Percentiles rank a stretch among this genome's conserved stretches.
These are phyloP conservation scores for Nemotelus pantherinus DNA, from an alignment of 2,888 invertebrate species.

Conservation along the genomic window DNA sequence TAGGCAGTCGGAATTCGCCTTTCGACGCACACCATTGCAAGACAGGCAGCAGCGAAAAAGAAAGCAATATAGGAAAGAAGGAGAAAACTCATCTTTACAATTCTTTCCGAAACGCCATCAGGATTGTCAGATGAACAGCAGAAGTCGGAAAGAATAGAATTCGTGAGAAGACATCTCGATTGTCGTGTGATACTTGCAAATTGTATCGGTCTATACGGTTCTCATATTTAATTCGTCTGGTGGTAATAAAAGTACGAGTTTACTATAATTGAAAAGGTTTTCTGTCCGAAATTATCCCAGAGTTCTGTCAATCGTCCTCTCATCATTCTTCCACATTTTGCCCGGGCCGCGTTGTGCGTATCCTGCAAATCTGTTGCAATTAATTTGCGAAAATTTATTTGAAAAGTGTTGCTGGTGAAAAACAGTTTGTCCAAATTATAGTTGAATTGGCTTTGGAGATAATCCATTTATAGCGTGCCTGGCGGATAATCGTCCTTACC, in stretches of 20 bases:
- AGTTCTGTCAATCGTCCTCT: background rate
- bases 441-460: too few relatives aligned
- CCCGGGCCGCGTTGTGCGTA: background rate
- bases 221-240: background rate
- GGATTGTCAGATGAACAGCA: constrained; percentile 37
- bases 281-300: background rate
- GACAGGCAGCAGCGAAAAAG: background rate
- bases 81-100: background rate
- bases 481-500: too few relatives aligned
- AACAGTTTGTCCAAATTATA: too few relatives aligned
- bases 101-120: constrained; percentile 30
- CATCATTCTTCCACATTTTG: background rate
- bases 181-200: background rate
- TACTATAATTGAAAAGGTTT: too few relatives aligned
- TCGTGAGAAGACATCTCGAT: background rate
- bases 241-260: background rate
- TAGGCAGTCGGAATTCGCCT: constrained; percentile 29
- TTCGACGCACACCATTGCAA: constrained; percentile 5
- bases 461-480: too few relatives aligned
- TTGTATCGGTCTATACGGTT: constrained; percentile 8
- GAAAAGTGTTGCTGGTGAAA: too few relatives aligned
- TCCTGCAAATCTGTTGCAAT: too few relatives aligned
- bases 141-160: constrained; percentile 37
- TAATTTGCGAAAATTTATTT: too few relatives aligned
- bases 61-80: background rate